Conservation (phyloP, 2,888 invertebrate species). For the Troides helena region DNA sequence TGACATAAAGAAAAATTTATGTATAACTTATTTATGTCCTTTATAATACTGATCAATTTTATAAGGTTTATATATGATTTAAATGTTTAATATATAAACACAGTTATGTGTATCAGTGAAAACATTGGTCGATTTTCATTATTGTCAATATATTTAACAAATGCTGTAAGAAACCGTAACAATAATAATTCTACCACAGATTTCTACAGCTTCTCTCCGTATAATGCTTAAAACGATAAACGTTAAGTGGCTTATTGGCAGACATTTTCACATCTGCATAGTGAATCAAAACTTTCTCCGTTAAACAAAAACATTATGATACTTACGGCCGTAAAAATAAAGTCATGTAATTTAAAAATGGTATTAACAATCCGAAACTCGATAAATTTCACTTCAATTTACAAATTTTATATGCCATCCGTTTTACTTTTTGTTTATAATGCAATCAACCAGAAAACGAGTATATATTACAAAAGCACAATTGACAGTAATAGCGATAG, state of each 20-base stretch:
- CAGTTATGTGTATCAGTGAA: neutral
- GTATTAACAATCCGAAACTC: neutral
- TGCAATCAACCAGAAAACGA: conserved; percentile 63
- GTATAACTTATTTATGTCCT: too few relatives aligned
- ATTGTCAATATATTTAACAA: conserved; percentile 6
- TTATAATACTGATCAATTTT: neutral
- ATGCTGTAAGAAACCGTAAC: conserved; percentile 12
- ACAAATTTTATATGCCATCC: conserved; percentile 7
- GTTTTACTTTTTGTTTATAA: conserved; percentile 45
- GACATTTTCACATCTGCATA: conserved; percentile 19
- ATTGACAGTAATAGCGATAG: conserved; percentile 29
- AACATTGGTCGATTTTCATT: neutral
- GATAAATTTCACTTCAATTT: conserved; percentile 20
- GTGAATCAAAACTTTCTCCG: conserved; percentile 23
- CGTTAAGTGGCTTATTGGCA: conserved; percentile 14
- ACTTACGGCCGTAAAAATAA: conserved; percentile 9
- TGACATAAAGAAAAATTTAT: too few relatives aligned
- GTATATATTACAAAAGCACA: conserved; percentile 45
- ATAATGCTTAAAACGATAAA: conserved; percentile 10
- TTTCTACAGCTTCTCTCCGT: conserved; percentile 17
- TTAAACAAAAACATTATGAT: conserved; percentile 10
- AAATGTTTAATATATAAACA: neutral
- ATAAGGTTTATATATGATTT: neutral
- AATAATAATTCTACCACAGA: conserved; percentile 23
- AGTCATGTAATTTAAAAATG: neutral